These are phyloP conservation scores for Melanargia galathea DNA, from an alignment of 2,888 invertebrate genomes.

Conservation along the genomic window DNA sequence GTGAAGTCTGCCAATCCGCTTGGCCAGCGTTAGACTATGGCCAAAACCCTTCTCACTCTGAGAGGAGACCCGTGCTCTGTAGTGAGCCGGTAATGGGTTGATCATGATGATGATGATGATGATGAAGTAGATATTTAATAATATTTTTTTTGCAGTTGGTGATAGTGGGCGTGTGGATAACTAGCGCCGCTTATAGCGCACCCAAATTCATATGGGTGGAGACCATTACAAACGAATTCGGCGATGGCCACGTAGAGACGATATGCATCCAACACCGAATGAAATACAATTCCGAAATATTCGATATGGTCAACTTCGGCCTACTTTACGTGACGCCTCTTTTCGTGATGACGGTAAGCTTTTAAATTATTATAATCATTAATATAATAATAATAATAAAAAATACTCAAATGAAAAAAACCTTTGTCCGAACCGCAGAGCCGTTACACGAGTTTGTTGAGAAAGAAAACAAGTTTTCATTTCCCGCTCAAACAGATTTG, in stretches of 20 bases:
- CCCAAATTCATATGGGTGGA: constrained; percentile 93
- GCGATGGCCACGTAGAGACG: constrained; percentile 83
- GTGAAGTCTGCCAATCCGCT: too few species aligned
- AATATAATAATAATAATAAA: too few species aligned
- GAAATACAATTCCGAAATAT: constrained; percentile 89
- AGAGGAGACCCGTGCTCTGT: too few species aligned
- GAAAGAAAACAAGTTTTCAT: constrained; percentile 12
- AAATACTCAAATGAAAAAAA: too few species aligned
- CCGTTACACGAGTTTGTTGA: not conserved
- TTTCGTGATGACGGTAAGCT: constrained; percentile 88
- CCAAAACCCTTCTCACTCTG: too few species aligned
- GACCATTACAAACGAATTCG: constrained; percentile 85
- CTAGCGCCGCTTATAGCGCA: constrained; percentile 90
- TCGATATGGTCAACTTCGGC: constrained; percentile 91
- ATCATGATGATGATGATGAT: too few species aligned
- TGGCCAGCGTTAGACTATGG: too few species aligned
- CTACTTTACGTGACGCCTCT: constrained; percentile 92
- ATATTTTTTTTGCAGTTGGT: constrained; percentile 82
- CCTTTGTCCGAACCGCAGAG: constrained; percentile 5
- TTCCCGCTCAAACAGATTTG: constrained; percentile 14
- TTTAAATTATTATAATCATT: constrained; percentile 22
- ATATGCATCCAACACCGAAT: constrained; percentile 89
- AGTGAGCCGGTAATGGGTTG: too few species aligned
- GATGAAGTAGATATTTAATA: too few species aligned
- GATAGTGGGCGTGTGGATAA: constrained; percentile 90